Evolutionary conservation across 2,113 vertebrate genomes (phyloP).

Genomic region (Pagrus major): DNA sequence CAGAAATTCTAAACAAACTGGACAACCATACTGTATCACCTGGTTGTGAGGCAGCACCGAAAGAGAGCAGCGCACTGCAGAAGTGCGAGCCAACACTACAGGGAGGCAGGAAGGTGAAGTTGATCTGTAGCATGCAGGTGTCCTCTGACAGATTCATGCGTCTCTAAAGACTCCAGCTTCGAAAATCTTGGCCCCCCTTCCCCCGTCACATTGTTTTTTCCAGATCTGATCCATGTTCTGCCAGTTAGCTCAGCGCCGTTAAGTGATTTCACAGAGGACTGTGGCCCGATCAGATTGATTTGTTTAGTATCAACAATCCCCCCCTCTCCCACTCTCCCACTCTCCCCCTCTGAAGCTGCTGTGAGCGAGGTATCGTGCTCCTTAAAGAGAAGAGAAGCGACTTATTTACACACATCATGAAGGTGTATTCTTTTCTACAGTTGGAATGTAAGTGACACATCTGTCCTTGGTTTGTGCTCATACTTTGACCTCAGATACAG

Average conservation of each 20-base stretch:
- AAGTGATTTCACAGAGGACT: conserved; percentile 52
- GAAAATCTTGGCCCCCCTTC: conserved; percentile 34
- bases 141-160: conserved; percentile 52
- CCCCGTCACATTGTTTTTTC: conserved; percentile 35
- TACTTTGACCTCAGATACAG: conserved; percentile 67
- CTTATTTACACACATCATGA: conserved; percentile 22
- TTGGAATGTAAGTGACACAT: conserved; percentile 73
- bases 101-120: conserved; percentile 15
- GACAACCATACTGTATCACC: background rate
- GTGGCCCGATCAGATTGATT: conserved; percentile 62
- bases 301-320: conserved; percentile 49
- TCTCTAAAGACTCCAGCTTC: conserved; percentile 52
- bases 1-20: conserved; percentile 2
- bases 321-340: too few species aligned
- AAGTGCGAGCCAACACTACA: conserved; percentile 9
- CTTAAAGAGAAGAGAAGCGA: conserved; percentile 16
- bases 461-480: conserved; percentile 63
- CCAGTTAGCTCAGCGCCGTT: conserved; percentile 46
- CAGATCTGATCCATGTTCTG: conserved; percentile 64
- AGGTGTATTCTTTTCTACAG: conserved; percentile 66
- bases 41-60: background rate
- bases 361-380: conserved; percentile 26
- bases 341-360: too few species aligned
- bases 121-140: conserved; percentile 60
- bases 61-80: conserved; percentile 15